These are phyloP conservation scores for Andrena dorsata DNA, from an alignment of 2,888 invertebrate genomes.

Conservation along the genomic window DNA sequence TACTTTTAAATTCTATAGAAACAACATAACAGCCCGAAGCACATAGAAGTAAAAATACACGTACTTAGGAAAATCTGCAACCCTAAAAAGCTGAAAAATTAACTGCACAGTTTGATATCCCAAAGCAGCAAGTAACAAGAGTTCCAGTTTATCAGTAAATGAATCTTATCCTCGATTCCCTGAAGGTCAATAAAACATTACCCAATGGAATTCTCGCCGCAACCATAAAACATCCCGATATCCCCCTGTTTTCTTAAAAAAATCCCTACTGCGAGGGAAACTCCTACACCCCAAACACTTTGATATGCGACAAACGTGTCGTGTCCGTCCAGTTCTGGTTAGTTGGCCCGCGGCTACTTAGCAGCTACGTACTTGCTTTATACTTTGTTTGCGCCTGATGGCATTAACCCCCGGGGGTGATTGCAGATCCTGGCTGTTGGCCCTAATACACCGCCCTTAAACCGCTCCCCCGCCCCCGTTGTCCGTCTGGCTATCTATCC, in stretches of 20 bases:
- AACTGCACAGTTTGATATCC: no score
- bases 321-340: constrained; percentile 76
- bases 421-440: constrained; percentile 76
- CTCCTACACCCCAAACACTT: constrained; percentile 41
- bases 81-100: no score
- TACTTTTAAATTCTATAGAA: no score
- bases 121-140: not conserved
- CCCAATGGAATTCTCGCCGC: not conserved
- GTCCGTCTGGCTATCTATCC: constrained; percentile 70
- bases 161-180: not conserved
- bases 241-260: not conserved
- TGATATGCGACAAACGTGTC: constrained; percentile 76
- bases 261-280: constrained; percentile 3
- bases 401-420: constrained; percentile 82
- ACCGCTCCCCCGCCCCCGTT: constrained; percentile 41
- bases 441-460: constrained; percentile 56
- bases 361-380: constrained; percentile 80
- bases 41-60: no score
- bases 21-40: no score
- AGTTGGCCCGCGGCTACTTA: constrained; percentile 81
- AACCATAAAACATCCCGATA: not conserved
- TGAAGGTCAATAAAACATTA: not conserved
- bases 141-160: not conserved
- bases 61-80: no score
- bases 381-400: constrained; percentile 83